Evolutionary conservation across 2,113 vertebrate species (phyloP).

Genomic region (Clarias macrocephalus): DNA sequence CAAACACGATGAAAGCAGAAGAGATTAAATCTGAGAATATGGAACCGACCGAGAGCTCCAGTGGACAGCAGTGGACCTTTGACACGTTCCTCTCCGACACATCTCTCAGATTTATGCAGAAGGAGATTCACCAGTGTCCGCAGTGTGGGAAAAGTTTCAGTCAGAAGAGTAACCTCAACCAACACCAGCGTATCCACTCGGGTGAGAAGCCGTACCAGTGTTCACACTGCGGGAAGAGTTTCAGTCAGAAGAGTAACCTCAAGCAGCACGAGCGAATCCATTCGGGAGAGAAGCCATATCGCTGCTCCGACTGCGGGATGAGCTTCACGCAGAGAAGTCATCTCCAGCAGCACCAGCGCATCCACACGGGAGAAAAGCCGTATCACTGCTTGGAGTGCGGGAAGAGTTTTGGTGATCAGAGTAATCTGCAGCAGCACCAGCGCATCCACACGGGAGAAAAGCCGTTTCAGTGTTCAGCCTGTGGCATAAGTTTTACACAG

Average conservation of each 20-base stretch:
- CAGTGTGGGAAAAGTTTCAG: background rate
- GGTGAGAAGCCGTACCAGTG: conserved; percentile 4
- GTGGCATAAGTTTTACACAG: background rate
- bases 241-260: conserved; percentile 1
- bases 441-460: background rate
- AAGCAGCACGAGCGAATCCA: conserved; percentile 1
- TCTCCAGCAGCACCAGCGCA: conserved; percentile 8
- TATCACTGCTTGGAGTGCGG: background rate
- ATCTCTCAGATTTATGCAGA: background rate
- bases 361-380: background rate
- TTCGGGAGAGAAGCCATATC: background rate
- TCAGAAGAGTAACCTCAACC: background rate
- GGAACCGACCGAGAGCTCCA: background rate
- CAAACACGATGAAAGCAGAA: background rate
- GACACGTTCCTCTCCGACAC: background rate
- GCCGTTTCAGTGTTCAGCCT: background rate
- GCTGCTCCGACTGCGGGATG: background rate
- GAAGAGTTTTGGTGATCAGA: background rate
- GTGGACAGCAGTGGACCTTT: background rate
- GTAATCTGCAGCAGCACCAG: conserved; percentile 2
- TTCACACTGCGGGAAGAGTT: background rate
- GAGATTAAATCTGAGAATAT: background rate
- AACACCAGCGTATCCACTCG: background rate
- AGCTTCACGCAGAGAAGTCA: background rate
- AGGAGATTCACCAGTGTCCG: background rate